Percentiles rank a stretch among this genome's conserved stretches.
These are phyloP conservation scores for Magallana nippona DNA, from an alignment of 2,888 invertebrate genomes.

Conservation along the genomic window DNA sequence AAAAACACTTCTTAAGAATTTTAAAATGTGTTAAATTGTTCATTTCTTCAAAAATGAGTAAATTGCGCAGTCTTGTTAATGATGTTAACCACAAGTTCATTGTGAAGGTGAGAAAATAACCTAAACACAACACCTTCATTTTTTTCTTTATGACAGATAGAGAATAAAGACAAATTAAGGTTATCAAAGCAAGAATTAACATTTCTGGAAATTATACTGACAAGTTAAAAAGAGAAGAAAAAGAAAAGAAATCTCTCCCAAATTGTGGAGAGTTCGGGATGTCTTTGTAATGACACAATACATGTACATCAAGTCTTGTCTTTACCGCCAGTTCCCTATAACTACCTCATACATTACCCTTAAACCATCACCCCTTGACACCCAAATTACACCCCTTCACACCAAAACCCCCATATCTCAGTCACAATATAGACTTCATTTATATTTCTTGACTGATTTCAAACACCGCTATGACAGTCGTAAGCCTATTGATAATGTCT, in stretches of 20 bases:
- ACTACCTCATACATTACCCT: background rate
- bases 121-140: background rate
- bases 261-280: background rate
- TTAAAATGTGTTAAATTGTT: no score
- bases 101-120: background rate
- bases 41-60: background rate
- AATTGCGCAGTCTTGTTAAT: background rate
- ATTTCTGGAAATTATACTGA: background rate
- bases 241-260: no score
- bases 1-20: no score
- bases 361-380: slow-evolving; percentile 12
- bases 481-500: slow-evolving; percentile 12
- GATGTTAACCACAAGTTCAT: background rate
- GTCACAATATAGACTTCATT: background rate
- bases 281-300: background rate
- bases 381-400: slow-evolving; percentile 11
- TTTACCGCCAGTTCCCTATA: background rate
- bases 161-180: background rate
- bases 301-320: background rate
- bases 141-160: background rate
- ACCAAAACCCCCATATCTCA: background rate
- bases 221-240: no score
- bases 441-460: background rate
- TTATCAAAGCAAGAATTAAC: background rate
- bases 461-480: background rate